phyloP scores from a whole-genome alignment of 2,113 vertebrate genomes.

The Panthera leo region DNA sequence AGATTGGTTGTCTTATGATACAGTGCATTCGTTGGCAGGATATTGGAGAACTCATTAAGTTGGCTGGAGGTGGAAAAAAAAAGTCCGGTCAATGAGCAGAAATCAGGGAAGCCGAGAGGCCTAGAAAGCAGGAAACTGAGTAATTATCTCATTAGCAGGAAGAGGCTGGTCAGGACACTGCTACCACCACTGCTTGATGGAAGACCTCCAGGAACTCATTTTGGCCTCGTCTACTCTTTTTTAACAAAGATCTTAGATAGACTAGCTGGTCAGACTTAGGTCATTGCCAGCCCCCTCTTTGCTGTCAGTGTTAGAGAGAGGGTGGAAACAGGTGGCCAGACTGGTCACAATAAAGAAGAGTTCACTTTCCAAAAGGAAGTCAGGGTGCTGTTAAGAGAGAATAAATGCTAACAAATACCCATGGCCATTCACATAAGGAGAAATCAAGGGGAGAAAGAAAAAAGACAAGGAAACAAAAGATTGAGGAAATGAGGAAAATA shows the following conservation, averaged over 20 bases:
- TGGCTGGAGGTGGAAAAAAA: not conserved
- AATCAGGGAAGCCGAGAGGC: not conserved
- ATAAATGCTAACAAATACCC: not conserved
- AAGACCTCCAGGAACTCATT: not conserved
- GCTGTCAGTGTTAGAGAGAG: not conserved
- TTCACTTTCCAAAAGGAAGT: not conserved
- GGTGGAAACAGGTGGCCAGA: not conserved
- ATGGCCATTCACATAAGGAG: not conserved
- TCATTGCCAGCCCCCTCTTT: not conserved
- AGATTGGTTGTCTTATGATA: not conserved
- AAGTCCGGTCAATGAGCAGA: not conserved
- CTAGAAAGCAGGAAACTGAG: not conserved
- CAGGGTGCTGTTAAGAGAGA: not conserved
- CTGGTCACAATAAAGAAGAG: not conserved
- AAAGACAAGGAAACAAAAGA: not conserved
- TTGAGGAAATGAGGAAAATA: conserved; percentile 26
- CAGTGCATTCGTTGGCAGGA: not conserved
- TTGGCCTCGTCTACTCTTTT: not conserved
- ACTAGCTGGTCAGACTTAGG: not conserved
- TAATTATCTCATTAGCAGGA: not conserved
- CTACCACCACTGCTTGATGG: not conserved
- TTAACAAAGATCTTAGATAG: not conserved
- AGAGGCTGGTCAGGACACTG: no score
- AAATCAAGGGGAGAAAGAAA: conserved; percentile 11
- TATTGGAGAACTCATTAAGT: not conserved